Percentiles rank a stretch among this genome's conserved stretches.
Evolutionary conservation across 2,113 vertebrate species (phyloP).

Genomic region (Pterocles orientalis): DNA sequence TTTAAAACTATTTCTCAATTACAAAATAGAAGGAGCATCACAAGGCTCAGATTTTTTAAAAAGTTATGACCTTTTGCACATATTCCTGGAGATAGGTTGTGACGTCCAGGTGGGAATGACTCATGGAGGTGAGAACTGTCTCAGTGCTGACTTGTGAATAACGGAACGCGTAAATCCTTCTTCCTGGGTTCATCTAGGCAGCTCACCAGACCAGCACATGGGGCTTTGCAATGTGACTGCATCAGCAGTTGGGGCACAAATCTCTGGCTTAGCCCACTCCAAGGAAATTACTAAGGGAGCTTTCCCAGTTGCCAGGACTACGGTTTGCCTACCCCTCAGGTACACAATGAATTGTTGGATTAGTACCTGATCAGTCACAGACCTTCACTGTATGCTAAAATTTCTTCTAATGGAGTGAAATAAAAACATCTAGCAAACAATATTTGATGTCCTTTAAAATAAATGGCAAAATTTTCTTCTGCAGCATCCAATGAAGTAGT

Average conservation of each 20-base stretch:
- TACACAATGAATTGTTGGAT: neutral
- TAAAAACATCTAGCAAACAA: slow-evolving; percentile 16
- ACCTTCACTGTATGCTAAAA: neutral
- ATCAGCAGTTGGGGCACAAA: neutral
- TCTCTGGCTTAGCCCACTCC: neutral
- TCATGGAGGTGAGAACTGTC: neutral
- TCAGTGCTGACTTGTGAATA: neutral
- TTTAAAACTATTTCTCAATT: neutral
- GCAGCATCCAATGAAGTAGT: neutral
- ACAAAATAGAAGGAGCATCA: neutral
- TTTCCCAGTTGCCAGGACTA: neutral
- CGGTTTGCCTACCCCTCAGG: neutral
- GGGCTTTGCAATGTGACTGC: neutral
- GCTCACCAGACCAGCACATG: neutral
- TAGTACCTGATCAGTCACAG: neutral
- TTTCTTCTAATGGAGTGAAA: neutral
- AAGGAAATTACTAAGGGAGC: neutral
- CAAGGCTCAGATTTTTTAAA: neutral
- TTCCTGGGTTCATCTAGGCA: neutral
- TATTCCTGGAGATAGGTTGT: neutral
- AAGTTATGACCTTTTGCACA: neutral
- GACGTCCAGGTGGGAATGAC: neutral
- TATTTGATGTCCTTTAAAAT: neutral
- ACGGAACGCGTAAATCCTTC: neutral
- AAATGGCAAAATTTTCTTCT: neutral